A percentile compares a stretch with the other conserved stretches of the same genome.
phyloP scores from a whole-genome alignment of 1,140 invertebrate genomes.

The Lepeophtheirus salmonis region DNA sequence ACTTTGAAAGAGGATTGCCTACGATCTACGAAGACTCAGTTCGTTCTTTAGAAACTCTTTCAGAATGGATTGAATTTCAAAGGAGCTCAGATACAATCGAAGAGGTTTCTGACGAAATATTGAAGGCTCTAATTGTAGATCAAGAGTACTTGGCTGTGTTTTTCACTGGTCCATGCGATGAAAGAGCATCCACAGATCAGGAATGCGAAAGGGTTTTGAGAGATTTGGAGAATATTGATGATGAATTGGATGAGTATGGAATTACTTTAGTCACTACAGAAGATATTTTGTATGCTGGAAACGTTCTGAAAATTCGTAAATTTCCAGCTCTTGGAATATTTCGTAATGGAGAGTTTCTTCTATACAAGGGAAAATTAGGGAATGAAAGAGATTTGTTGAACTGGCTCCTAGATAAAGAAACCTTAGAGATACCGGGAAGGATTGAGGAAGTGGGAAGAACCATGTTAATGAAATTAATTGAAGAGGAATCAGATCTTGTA shows the following conservation, averaged over 20 bases:
- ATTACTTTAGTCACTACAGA: slow-evolving; percentile 85
- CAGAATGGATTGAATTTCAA: slow-evolving; percentile 72
- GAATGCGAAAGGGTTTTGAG: slow-evolving; percentile 64
- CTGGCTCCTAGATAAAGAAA: slow-evolving; percentile 79
- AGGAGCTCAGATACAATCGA: slow-evolving; percentile 79
- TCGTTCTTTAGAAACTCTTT: slow-evolving; percentile 72
- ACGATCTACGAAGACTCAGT: slow-evolving; percentile 80
- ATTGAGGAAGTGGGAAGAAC: slow-evolving; percentile 80
- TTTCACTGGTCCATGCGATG: slow-evolving; percentile 72
- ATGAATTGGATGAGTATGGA: slow-evolving; percentile 76
- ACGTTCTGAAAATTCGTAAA: slow-evolving; percentile 60
- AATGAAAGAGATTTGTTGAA: slow-evolving; percentile 70
- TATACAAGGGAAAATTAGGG: slow-evolving; percentile 55
- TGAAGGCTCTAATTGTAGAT: slow-evolving; percentile 62
- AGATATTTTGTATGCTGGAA: slow-evolving; percentile 35
- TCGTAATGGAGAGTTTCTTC: slow-evolving; percentile 47
- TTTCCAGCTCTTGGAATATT: slow-evolving; percentile 76
- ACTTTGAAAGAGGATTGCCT: slow-evolving; percentile 76
- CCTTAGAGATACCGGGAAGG: slow-evolving; percentile 68
- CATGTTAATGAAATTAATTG: slow-evolving; percentile 75
- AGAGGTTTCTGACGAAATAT: slow-evolving; percentile 79
- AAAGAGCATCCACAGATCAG: slow-evolving; percentile 63
- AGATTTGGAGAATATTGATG: slow-evolving; percentile 78
- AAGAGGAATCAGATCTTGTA: slow-evolving; percentile 67
- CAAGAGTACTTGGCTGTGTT: slow-evolving; percentile 85